A percentile compares a stretch with the other conserved stretches of the same genome.
These are phyloP conservation scores for Himantopus leucocephalus DNA, from an alignment of 2,113 vertebrate genomes.

Conservation along the genomic window DNA sequence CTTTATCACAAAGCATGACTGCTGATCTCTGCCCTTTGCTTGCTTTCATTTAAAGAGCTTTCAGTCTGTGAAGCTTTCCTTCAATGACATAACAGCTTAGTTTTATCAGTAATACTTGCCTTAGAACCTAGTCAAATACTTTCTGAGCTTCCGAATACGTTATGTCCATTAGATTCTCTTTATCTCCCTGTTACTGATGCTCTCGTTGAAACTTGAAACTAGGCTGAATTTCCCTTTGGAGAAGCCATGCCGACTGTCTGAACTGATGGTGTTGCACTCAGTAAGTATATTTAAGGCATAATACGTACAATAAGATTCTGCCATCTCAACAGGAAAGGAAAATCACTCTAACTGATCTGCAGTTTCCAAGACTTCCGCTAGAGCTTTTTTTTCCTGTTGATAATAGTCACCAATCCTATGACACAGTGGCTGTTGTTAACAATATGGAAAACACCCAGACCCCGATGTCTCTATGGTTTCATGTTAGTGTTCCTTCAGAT, in stretches of 20 bases:
- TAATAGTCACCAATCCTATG: background rate
- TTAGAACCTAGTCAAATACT: background rate
- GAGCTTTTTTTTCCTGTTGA: background rate
- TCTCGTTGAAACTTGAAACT: background rate
- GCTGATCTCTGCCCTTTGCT: background rate
- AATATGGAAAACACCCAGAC: background rate
- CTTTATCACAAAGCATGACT: background rate
- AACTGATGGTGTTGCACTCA: background rate
- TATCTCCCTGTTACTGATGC: background rate
- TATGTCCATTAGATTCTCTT: background rate
- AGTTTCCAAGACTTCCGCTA: background rate
- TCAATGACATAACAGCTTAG: background rate
- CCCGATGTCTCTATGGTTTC: background rate
- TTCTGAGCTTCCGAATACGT: background rate
- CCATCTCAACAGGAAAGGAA: background rate
- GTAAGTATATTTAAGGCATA: too few relatives aligned
- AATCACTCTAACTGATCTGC: background rate
- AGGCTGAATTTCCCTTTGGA: background rate
- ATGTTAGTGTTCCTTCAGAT: background rate
- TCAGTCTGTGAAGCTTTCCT: background rate
- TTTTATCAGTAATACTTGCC: background rate
- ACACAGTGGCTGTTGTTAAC: background rate
- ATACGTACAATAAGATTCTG: background rate
- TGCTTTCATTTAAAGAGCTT: background rate
- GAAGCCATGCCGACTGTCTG: background rate